phyloP scores from a whole-genome alignment of 2,113 vertebrate species.

The Trogon melanurus region DNA sequence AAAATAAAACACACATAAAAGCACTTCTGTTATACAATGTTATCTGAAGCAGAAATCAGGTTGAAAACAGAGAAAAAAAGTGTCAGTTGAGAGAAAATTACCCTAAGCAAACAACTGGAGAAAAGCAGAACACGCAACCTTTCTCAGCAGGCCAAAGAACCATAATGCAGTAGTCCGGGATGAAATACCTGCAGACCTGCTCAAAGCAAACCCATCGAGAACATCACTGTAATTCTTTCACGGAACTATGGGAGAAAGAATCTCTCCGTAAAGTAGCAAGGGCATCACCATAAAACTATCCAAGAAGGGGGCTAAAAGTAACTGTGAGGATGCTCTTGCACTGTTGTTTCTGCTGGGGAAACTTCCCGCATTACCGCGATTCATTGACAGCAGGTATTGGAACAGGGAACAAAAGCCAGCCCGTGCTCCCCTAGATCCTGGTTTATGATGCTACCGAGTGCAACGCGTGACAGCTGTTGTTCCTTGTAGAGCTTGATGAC shows the following conservation, averaged over 20 bases:
- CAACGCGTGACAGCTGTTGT: not conserved
- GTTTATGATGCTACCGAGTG: not conserved
- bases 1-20: not conserved
- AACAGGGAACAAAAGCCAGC: not conserved
- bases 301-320: not conserved
- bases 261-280: not conserved
- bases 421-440: not conserved
- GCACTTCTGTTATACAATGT: not conserved
- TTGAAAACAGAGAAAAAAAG: not conserved
- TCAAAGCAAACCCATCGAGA: not conserved
- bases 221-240: not conserved
- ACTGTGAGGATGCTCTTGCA: not conserved
- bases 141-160: not conserved
- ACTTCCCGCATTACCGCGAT: not conserved
- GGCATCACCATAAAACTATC: not conserved
- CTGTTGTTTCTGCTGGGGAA: not conserved
- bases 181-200: not conserved
- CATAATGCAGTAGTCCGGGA: not conserved
- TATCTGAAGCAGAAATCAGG: not conserved
- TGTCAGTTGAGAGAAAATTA: not conserved
- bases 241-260: not conserved
- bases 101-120: not conserved
- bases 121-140: not conserved
- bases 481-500: not conserved
- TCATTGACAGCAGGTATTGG: not conserved